phyloP scores from a whole-genome alignment of 2,113 vertebrate species.

The Ahaetulla prasina region DNA sequence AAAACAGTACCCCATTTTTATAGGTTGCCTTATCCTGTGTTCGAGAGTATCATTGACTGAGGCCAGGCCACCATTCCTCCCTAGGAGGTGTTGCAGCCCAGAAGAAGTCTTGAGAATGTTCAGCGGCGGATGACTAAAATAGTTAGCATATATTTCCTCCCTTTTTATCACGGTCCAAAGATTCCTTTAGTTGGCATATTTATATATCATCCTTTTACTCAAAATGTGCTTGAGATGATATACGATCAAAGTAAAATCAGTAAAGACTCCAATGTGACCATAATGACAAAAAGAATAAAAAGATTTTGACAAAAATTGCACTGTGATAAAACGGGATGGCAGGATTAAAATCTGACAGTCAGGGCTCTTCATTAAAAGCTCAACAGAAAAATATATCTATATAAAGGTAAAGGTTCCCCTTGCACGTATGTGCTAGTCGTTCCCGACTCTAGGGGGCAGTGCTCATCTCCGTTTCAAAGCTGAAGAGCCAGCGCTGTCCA shows the following conservation, averaged over 20 bases:
- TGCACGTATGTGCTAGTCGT: too few species aligned
- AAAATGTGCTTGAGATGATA: neutral
- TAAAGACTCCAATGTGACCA: neutral
- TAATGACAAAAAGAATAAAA: neutral
- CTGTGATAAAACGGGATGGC: neutral
- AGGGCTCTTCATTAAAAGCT: neutral
- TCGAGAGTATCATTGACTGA: neutral
- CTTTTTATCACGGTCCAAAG: neutral
- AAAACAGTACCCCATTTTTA: neutral
- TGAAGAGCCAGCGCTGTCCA: too few species aligned
- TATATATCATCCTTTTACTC: neutral
- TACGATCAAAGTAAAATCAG: neutral
- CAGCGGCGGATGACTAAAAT: neutral
- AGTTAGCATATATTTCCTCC: neutral
- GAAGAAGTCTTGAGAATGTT: neutral
- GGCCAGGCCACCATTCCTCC: neutral
- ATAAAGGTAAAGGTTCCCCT: too few species aligned
- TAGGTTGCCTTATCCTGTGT: neutral
- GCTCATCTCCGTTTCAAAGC: too few species aligned
- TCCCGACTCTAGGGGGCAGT: too few species aligned
- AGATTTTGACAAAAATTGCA: neutral
- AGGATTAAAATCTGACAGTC: neutral
- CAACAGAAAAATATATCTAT: neutral
- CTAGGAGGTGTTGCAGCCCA: neutral
- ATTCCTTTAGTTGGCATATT: neutral